phyloP scores from a whole-genome alignment of 2,888 invertebrate genomes.

The Acleris laterana region DNA sequence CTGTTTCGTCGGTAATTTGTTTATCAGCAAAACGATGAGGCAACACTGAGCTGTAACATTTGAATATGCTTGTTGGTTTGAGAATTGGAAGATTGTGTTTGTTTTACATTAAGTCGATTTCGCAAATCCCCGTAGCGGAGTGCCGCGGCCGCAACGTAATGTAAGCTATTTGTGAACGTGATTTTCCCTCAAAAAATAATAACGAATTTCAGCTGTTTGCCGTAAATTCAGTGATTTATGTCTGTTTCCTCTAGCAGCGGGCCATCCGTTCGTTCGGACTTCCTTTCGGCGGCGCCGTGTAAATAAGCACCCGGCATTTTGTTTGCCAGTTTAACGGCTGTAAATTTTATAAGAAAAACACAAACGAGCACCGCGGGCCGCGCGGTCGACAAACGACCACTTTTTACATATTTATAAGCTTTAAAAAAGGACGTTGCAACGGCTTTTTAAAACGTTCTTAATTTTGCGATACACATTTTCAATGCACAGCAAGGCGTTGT shows the following conservation, averaged over 20 bases:
- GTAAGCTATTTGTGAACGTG: constrained; percentile 56
- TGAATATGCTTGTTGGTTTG: constrained; percentile 52
- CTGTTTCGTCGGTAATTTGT: constrained; percentile 57
- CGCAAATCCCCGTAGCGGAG: constrained; percentile 35
- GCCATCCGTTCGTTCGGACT: constrained; percentile 70
- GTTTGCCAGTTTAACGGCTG: constrained; percentile 73
- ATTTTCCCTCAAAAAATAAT: constrained; percentile 68
- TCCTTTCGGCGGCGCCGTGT: constrained; percentile 72
- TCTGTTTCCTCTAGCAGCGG: constrained; percentile 66
- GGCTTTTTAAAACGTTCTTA: constrained; percentile 30
- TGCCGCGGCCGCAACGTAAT: constrained; percentile 46
- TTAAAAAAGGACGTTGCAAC: constrained; percentile 32
- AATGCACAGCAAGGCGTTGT: neutral
- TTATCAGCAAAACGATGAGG: constrained; percentile 59
- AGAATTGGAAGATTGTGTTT: constrained; percentile 56
- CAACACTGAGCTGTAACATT: constrained; percentile 54
- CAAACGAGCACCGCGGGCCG: constrained; percentile 43
- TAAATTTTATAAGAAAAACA: constrained; percentile 70
- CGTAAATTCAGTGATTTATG: constrained; percentile 77
- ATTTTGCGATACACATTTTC: constrained; percentile 9
- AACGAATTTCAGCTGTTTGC: constrained; percentile 67
- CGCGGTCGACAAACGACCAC: constrained; percentile 50
- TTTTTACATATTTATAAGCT: constrained; percentile 68
- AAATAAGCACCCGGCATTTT: constrained; percentile 73
- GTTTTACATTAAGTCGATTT: constrained; percentile 42